phyloP scores from a whole-genome alignment of 2,113 vertebrate species.

The Uria aalge region DNA sequence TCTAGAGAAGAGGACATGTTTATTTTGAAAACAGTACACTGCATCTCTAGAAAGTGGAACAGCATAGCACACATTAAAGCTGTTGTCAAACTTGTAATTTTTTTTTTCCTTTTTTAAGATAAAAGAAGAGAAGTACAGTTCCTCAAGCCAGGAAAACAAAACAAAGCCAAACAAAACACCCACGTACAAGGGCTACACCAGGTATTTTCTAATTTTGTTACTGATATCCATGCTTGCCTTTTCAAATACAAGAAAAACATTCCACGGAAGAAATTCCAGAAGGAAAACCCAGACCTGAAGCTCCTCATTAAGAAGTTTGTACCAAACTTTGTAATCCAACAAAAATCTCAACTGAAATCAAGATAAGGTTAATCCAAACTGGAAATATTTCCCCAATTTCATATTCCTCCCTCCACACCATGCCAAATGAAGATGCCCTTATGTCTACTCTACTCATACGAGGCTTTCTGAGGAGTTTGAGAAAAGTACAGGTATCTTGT shows the following conservation, averaged over 20 bases:
- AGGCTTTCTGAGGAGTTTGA: not conserved
- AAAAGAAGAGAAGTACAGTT: not conserved
- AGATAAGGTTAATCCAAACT: not conserved
- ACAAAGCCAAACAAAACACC: not conserved
- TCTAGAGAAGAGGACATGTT: not conserved
- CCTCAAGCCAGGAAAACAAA: not conserved
- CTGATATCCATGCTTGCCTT: not conserved
- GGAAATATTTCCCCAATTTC: not conserved
- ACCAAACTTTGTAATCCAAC: not conserved
- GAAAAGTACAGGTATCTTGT: not conserved
- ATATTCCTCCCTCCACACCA: not conserved
- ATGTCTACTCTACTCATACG: rapidly evolving
- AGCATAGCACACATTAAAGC: not conserved
- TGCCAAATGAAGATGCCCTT: not conserved
- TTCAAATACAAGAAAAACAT: not conserved
- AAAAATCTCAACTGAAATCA: not conserved
- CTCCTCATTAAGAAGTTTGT: not conserved
- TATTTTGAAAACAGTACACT: not conserved
- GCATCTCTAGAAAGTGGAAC: not conserved
- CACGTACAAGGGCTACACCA: not conserved
- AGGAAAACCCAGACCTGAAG: not conserved
- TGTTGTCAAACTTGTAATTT: not conserved
- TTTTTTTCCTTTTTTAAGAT: not conserved
- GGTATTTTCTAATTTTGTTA: not conserved
- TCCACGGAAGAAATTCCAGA: not conserved